A percentile compares a stretch with the other conserved stretches of the same genome.
phyloP scores from a whole-genome alignment of 2,888 invertebrate genomes.

The Yponomeuta sedellus region DNA sequence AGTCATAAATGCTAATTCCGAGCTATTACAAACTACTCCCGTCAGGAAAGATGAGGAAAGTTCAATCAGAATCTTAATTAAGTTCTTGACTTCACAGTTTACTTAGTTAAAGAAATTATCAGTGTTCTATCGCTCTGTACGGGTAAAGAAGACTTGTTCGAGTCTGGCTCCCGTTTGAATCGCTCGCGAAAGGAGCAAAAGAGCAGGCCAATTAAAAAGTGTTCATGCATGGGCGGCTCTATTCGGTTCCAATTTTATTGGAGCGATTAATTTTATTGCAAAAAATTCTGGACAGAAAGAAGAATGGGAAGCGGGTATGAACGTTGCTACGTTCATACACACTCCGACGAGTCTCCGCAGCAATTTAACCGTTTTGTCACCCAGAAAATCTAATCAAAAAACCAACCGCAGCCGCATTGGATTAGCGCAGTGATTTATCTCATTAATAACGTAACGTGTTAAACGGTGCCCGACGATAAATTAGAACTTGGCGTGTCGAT shows the following conservation, averaged over 20 bases:
- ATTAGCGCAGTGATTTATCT: not conserved
- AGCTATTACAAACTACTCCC: too few species aligned
- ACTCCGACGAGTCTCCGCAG: not conserved
- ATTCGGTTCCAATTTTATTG: conserved; percentile 70
- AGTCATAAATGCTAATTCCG: not conserved
- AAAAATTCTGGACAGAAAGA: conserved; percentile 73
- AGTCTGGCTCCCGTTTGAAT: conserved; percentile 61
- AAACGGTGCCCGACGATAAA: not conserved
- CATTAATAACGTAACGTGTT: not conserved
- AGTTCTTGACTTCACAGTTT: conserved; percentile 4
- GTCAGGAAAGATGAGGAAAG: not conserved
- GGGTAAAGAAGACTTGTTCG: conserved; percentile 39
- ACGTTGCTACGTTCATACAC: not conserved
- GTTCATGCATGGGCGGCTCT: conserved; percentile 70
- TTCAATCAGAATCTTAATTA: conserved; percentile 14
- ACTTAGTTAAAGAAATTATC: conserved; percentile 1
- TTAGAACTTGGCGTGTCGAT: conserved; percentile 1
- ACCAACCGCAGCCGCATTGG: conserved; percentile 22
- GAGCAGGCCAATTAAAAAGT: conserved; percentile 71
- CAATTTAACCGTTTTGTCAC: conserved; percentile 34
- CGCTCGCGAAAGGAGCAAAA: conserved; percentile 59
- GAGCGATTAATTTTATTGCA: conserved; percentile 74
- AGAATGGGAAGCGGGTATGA: conserved; percentile 56
- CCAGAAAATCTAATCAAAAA: conserved; percentile 62
- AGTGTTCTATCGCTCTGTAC: conserved; percentile 14